Evolutionary conservation across 2,113 vertebrate genomes (phyloP).

Genomic region (Herpetotheres cachinnans): DNA sequence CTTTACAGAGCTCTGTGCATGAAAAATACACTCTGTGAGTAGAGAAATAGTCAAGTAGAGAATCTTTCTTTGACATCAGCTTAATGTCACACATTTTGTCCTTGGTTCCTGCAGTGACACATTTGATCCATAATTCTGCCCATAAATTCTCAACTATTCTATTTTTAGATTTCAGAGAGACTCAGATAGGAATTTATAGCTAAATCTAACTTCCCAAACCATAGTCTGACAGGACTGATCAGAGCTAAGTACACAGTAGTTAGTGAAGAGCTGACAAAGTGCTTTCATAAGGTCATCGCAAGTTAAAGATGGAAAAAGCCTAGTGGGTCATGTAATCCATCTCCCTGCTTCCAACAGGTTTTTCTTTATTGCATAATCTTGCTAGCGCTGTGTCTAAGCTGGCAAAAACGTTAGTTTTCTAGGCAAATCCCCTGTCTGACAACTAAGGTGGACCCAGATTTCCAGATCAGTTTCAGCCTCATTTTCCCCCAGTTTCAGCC

Average conservation of each 20-base stretch:
- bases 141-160: constrained; percentile 5
- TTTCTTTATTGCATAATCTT: neutral
- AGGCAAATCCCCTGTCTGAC: neutral
- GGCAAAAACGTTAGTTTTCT: neutral
- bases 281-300: neutral
- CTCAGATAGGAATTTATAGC: constrained; percentile 1
- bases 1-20: neutral
- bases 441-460: neutral
- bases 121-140: constrained; percentile 46
- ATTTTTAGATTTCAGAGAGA: constrained; percentile 38
- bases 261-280: constrained; percentile 27
- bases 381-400: neutral
- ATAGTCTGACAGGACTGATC: constrained; percentile 7
- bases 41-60: neutral
- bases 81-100: constrained; percentile 21
- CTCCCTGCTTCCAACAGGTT: neutral
- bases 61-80: constrained; percentile 4
- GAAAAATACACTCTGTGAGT: neutral
- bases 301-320: neutral
- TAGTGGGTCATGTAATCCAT: neutral
- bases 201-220: constrained; percentile 35
- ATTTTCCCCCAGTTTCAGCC: neutral
- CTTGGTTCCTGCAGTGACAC: constrained; percentile 37
- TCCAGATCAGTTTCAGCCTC: neutral
- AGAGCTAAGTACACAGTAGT: constrained; percentile 26